Evolutionary conservation across 2,113 vertebrate genomes (phyloP), one percentile per base, ranked within the genome.

Genomic region (Thamnophis sirtalis): DNA sequence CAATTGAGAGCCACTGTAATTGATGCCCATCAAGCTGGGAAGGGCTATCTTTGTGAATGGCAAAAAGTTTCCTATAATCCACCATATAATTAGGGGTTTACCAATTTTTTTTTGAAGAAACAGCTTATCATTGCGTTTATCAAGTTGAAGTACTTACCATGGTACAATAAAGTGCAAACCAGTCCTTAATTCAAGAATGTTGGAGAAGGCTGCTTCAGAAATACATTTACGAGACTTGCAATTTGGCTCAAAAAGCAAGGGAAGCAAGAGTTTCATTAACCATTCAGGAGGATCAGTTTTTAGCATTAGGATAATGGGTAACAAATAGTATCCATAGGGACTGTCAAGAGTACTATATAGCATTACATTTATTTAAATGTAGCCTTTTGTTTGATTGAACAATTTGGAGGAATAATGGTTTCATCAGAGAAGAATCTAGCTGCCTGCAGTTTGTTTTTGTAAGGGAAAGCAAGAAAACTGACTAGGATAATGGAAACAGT

Each of bases 401-500:
- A 17, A 48, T 55, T n/a, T 17, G 28, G 55, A 56, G 19, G 50
- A 26, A 49, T 43, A 86, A 87, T 54, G 50, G 33, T 3, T 54
- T 22, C n/a, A 24, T 13, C 7, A 91, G 48, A 43, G 53, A 84
- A n/a, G 53, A 91, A 91, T 86, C 6, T 50, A 54, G 50, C 21
- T 8, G 48, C 6, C 11, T 53, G 48, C 21, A 51, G 6, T 87
- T 68, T 26, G 7, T 68, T 5, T 19, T 86, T 33, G 13, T 60
- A 51, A 56, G 13, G 22, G 21, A 85, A 63, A 86, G 28, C 48
- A 86, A 63, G 54, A n/a, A 56, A 49, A 84, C 48, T 68, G 93
- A 22, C 90, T 94, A 89, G 73, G 86, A 54, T 93, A 26, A 58
- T 89, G 88, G 92, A 86, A 73, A 33, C 17, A 21, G 6, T 80